Evolutionary conservation across 1,140 invertebrate species (phyloP).

Genomic region (Drosophila asahinai): DNA sequence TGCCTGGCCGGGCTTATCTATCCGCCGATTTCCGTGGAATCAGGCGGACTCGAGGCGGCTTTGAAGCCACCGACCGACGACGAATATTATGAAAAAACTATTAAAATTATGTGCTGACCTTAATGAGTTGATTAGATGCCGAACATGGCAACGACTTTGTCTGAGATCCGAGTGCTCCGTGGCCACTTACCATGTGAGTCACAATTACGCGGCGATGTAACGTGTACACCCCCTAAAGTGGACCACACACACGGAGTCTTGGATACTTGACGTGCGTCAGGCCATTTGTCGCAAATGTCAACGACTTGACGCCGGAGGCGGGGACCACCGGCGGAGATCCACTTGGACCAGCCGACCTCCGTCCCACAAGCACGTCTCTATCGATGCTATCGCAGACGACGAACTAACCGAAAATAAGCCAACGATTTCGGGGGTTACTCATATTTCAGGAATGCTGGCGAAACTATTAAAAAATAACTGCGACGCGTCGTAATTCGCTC

Average conservation of each 20-base stretch:
- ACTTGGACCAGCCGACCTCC: constrained; percentile 16
- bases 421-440: constrained; percentile 54
- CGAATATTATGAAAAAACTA: constrained; percentile 69
- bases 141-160: constrained; percentile 27
- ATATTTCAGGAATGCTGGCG: constrained; percentile 80
- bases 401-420: constrained; percentile 56
- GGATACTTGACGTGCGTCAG: constrained; percentile 75
- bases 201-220: constrained; percentile 55
- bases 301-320: constrained; percentile 73
- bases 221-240: constrained; percentile 66
- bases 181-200: constrained; percentile 35
- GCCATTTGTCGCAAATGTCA: constrained; percentile 80
- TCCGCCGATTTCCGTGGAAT: constrained; percentile 51
- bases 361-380: constrained; percentile 66
- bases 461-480: constrained; percentile 76
- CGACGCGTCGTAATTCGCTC: constrained; percentile 76
- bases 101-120: constrained; percentile 75
- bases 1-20: constrained; percentile 56
- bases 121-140: constrained; percentile 74
- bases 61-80: constrained; percentile 53
- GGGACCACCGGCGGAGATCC: constrained; percentile 56
- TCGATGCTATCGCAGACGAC: constrained; percentile 66
- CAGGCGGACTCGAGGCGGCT: constrained; percentile 44
- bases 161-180: constrained; percentile 6
- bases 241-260: constrained; percentile 59